A percentile compares a stretch with the other conserved stretches of the same genome.
phyloP scores from a whole-genome alignment of 2,888 invertebrate species.

The Callyntrura guangdongensis region DNA sequence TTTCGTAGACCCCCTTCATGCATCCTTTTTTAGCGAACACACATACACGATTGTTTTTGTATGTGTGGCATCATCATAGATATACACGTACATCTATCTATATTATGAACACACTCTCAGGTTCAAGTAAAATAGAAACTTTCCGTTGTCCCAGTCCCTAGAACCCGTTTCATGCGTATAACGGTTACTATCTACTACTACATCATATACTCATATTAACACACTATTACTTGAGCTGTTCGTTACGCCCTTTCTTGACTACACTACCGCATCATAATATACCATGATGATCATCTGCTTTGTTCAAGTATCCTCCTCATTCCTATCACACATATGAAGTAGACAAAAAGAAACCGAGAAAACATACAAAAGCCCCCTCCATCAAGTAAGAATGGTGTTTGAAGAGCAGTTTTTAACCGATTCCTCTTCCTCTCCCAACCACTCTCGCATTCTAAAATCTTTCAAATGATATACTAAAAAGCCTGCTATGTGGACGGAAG shows the following conservation, averaged over 20 bases:
- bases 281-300: conserved; percentile 19
- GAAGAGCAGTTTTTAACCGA: conserved; percentile 53
- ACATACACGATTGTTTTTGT: neutral
- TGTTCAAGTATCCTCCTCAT: conserved; percentile 61
- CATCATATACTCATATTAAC: neutral
- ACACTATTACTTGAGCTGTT: conserved; percentile 9
- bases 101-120: neutral
- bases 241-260: neutral
- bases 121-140: conserved; percentile 29
- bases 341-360: neutral
- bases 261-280: neutral
- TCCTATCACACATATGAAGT: neutral
- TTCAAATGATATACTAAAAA: neutral
- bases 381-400: conserved; percentile 2
- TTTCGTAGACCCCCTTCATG: conserved; percentile 42
- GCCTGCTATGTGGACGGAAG: neutral
- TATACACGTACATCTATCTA: neutral
- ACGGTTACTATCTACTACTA: neutral
- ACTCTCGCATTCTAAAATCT: neutral
- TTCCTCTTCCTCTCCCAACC: conserved; percentile 10
- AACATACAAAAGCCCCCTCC: conserved; percentile 1
- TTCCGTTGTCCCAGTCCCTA: neutral
- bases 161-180: neutral
- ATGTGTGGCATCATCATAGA: neutral
- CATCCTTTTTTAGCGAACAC: conserved; percentile 39